phyloP scores from a whole-genome alignment of 2,113 vertebrate species.

The Speoplatyrhinus poulsoni region DNA sequence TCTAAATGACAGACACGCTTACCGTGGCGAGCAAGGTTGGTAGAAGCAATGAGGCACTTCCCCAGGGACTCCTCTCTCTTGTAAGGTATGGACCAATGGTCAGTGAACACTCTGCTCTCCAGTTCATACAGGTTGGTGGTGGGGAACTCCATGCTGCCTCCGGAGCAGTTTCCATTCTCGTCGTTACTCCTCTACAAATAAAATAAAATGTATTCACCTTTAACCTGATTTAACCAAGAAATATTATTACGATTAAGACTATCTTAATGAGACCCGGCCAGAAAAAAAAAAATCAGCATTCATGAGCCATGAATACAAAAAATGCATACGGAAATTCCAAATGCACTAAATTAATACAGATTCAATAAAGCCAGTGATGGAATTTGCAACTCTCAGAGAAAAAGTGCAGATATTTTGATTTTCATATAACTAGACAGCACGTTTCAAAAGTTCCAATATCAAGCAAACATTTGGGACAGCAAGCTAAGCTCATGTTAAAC shows the following conservation, averaged over 20 bases:
- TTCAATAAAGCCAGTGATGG: too few species aligned
- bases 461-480: too few species aligned
- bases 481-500: not conserved
- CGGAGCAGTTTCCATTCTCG: slow-evolving; percentile 97
- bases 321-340: too few species aligned
- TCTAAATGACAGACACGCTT: slow-evolving; percentile 52
- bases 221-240: too few species aligned
- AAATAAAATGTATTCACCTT: not conserved
- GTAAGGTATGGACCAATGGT: slow-evolving; percentile 99
- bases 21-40: slow-evolving; percentile 92
- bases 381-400: too few species aligned
- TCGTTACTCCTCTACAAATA: slow-evolving; percentile 85
- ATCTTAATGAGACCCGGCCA: not conserved
- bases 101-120: slow-evolving; percentile 96
- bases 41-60: slow-evolving; percentile 95
- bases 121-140: slow-evolving; percentile 97
- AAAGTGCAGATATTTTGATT: too few species aligned
- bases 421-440: too few species aligned
- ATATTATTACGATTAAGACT: not conserved
- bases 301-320: too few species aligned
- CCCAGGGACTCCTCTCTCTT: slow-evolving; percentile 96
- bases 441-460: too few species aligned
- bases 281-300: too few species aligned
- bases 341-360: too few species aligned
- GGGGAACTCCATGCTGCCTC: slow-evolving; percentile 94